Percentiles rank a stretch among this genome's conserved stretches.
Evolutionary conservation across 2,888 invertebrate genomes (phyloP).

Genomic region (Dasysyrphus tricinctus): DNA sequence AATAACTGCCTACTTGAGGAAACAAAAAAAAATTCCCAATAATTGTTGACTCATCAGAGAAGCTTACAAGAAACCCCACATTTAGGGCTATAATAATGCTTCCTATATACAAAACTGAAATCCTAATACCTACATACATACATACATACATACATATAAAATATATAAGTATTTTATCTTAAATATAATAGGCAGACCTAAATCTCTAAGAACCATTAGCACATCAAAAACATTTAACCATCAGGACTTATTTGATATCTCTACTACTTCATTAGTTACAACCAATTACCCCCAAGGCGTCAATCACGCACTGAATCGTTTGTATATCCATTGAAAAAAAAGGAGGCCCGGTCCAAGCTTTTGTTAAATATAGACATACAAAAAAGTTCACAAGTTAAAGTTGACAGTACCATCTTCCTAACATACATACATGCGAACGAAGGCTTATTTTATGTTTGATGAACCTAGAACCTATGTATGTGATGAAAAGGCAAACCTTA

Average conservation of each 20-base stretch:
- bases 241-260: not conserved
- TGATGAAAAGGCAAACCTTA: not conserved
- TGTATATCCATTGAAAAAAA: not conserved
- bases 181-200: not conserved
- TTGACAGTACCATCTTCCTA: not conserved
- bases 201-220: not conserved
- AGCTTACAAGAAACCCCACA: not conserved
- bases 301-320: constrained; percentile 15
- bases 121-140: too few species aligned
- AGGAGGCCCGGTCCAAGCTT: not conserved
- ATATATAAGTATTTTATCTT: not conserved
- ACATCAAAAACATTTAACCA: constrained; percentile 21
- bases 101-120: not conserved
- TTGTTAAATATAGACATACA: not conserved
- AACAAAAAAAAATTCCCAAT: not conserved
- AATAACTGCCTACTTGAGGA: not conserved
- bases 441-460: not conserved
- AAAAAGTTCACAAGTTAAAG: not conserved
- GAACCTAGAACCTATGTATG: too few species aligned
- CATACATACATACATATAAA: too few species aligned
- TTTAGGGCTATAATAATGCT: not conserved
- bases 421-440: too few species aligned
- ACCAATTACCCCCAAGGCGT: constrained; percentile 22
- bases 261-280: constrained; percentile 12
- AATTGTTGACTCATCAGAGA: not conserved